These are phyloP conservation scores for Physocephala rufipes DNA, from an alignment of 2,888 invertebrate genomes.

Conservation along the genomic window DNA sequence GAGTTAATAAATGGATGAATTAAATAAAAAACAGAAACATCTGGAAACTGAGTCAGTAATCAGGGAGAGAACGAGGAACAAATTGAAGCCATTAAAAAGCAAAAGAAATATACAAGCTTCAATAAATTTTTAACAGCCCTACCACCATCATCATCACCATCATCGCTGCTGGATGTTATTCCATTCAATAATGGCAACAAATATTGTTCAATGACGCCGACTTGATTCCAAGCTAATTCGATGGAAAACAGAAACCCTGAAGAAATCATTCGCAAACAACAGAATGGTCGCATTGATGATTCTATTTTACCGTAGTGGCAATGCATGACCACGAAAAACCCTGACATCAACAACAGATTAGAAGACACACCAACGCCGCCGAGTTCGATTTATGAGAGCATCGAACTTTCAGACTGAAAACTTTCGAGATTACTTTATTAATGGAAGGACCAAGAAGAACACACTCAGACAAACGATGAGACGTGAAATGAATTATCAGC, in stretches of 20 bases:
- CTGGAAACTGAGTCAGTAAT: neutral
- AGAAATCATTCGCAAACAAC: constrained; percentile 8
- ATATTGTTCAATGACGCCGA: neutral
- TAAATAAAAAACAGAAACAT: neutral
- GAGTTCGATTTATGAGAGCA: constrained; percentile 8
- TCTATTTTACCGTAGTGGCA: neutral
- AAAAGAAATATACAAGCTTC: neutral
- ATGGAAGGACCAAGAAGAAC: neutral
- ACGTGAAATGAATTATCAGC: no score
- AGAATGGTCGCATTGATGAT: constrained; percentile 13
- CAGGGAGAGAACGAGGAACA: neutral
- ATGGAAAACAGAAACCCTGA: constrained; percentile 16
- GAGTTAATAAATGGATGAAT: neutral
- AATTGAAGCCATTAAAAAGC: neutral
- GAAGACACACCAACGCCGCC: neutral
- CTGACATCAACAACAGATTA: neutral
- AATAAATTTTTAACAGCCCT: constrained; percentile 11
- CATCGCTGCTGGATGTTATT: constrained; percentile 5
- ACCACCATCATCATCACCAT: no score
- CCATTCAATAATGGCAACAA: neutral
- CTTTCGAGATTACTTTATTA: neutral
- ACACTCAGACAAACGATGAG: no score
- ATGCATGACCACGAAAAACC: neutral
- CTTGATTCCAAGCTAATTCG: constrained; percentile 5
- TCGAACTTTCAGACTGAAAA: constrained; percentile 1